Evolutionary conservation across 2,888 invertebrate species (phyloP), one percentile per base, ranked within the genome.

Genomic region (Acrobasis suavella): DNA sequence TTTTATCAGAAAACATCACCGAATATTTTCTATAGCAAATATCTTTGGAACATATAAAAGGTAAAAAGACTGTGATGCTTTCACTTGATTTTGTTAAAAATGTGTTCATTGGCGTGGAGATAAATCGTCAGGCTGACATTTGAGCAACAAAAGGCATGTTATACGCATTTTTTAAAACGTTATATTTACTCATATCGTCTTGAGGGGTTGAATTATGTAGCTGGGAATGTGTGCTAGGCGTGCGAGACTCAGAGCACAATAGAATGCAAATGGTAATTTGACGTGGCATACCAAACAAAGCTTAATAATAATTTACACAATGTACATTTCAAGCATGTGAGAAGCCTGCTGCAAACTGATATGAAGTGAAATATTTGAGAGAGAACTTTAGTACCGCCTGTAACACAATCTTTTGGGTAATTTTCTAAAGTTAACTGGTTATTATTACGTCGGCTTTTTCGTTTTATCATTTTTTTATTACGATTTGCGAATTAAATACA

Each of bases 81-180:
- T 82, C 83, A 83, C 80, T 79, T 85, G 85, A 84, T 85, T 85
- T 83, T 74, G 74, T 78, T 74, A 73, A 80, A 84, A 88, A 87
- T 85, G 85, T 85, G 85, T 85, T 89, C 86, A 85, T 84, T 85
- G 87, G 82, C 66, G 85, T 80, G 87, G 81, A 86, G 86, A 77
- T 77, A 85, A 89, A 89, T 88, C 86, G 86, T 85, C 85, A 80
- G 82, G 69, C 78, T 82, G 85, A 85, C 85, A 83, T 86, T 85
- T 81, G 81, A 82, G 81, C 82, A 86, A 86, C 86, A 86, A 89
- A 87, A 85, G 84, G 82, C 83, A 83, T 84, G 85, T 85, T 87
- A 84, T 81, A 89, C 87, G 86, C 86, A 85, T 86, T 86, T 83
- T 82, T 32, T 32, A 32, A 32, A 32, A 32, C 32, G 32, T 32